phyloP scores from a whole-genome alignment of 2,888 invertebrate genomes.

The Argyresthia goedartella region DNA sequence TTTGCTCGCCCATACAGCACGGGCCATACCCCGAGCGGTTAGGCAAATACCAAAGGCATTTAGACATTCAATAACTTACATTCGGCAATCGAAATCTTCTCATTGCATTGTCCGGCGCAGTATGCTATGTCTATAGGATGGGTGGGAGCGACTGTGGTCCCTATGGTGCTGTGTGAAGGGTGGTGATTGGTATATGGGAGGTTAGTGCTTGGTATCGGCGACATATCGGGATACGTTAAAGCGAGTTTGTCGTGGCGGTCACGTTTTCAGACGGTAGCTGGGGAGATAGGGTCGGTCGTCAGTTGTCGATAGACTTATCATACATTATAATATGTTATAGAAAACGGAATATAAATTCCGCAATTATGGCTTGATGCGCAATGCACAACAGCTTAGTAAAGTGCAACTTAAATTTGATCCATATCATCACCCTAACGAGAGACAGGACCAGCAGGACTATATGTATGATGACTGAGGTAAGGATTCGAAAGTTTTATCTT shows the following conservation, averaged over 20 bases:
- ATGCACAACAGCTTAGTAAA: no score
- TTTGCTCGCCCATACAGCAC: no score
- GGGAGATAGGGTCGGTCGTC: slow-evolving; percentile 15
- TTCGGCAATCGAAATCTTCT: slow-evolving; percentile 6
- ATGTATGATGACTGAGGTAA: no score
- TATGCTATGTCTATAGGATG: not conserved
- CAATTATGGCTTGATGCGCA: no score
- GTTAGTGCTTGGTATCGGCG: slow-evolving; percentile 29
- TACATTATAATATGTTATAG: no score
- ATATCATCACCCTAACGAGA: no score
- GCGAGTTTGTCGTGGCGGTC: slow-evolving; percentile 59
- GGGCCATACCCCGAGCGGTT: not conserved
- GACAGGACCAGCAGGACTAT: no score
- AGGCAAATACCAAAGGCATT: slow-evolving; percentile 3
- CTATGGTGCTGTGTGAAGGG: not conserved
- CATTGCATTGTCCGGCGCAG: slow-evolving; percentile 5
- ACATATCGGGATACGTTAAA: slow-evolving; percentile 47
- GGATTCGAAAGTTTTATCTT: no score
- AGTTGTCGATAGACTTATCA: slow-evolving; percentile 19
- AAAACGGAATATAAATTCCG: no score
- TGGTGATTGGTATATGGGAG: not conserved
- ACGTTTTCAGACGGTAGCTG: slow-evolving; percentile 57
- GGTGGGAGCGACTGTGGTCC: not conserved
- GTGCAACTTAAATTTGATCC: no score
- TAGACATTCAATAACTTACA: slow-evolving; percentile 7